phyloP scores from a whole-genome alignment of 2,797 vertebrate species.

The Philypnodon macrostomus region DNA sequence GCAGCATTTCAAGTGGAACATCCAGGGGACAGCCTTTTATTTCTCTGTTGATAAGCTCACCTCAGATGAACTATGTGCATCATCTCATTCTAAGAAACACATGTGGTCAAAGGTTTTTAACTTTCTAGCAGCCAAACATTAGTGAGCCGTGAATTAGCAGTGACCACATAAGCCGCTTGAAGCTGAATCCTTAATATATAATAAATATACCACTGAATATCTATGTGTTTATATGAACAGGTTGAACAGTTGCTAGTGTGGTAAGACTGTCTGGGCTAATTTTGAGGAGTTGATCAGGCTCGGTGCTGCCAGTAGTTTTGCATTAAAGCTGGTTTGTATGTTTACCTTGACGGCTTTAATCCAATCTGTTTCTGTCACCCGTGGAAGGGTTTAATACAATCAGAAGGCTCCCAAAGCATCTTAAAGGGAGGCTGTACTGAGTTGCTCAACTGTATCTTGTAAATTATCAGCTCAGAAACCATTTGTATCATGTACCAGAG shows the following conservation, averaged over 20 bases:
- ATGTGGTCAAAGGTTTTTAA: neutral
- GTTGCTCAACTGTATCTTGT: neutral
- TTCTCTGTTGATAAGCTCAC: slow-evolving; percentile 23
- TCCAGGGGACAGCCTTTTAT: slow-evolving; percentile 41
- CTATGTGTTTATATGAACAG: no score
- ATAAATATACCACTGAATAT: no score
- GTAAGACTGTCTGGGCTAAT: slow-evolving; percentile 46
- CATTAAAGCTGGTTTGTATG: slow-evolving; percentile 23
- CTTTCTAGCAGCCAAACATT: neutral
- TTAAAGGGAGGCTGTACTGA: slow-evolving; percentile 4
- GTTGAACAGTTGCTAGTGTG: no score
- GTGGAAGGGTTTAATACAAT: slow-evolving; percentile 27
- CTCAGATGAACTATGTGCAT: slow-evolving; percentile 35
- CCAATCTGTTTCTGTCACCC: slow-evolving; percentile 25
- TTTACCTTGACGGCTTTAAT: slow-evolving; percentile 23
- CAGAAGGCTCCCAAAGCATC: slow-evolving; percentile 13
- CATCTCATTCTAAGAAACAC: slow-evolving; percentile 15
- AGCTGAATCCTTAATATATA: no score
- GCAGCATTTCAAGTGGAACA: slow-evolving; percentile 63
- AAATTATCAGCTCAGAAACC: slow-evolving; percentile 8
- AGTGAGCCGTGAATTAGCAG: no score
- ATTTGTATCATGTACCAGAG: slow-evolving; percentile 10
- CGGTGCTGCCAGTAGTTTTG: slow-evolving; percentile 29
- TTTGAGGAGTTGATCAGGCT: slow-evolving; percentile 42
- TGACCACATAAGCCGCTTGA: no score